Evolutionary conservation across 2,888 invertebrate species (phyloP), one percentile per base, ranked within the genome.

Genomic region (Balanococcus diminutus): DNA sequence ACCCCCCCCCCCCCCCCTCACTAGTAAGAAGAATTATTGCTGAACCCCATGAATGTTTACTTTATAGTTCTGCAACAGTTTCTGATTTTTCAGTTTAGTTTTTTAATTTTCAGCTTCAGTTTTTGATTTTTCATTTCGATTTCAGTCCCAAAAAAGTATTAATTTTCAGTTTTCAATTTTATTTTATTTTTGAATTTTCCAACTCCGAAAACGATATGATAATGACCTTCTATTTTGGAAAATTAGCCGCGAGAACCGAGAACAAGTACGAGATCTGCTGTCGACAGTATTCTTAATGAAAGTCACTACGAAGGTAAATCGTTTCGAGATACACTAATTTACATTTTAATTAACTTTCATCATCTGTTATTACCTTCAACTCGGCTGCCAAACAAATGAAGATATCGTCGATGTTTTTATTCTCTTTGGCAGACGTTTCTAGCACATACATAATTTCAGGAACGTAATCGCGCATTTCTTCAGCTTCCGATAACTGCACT

Each of bases 381-480:
- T 96, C 96, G 82, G 95, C 94, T 86, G 97, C 97, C 89, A 97
- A 91, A 89, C 94, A 94, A 87, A 95, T 92, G 91, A 97, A 97
- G 87, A 96, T 95, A 88, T 95, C 95, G 90, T 97, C 97, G 88
- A 97, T 94, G 91, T 97, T 96, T 82, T 95, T 95, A 89, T 97
- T 97, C 89, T 95, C 96, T 91, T 97, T 96, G 87, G 96, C 96
- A 87, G 96, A 97, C 14, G 96, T 95, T 90, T 97, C 96, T 91
- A 96, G 92, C 46, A 96, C 94, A 90, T 95, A 95, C 90, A 96
- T 92, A 82, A 96, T 94, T 91, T 96, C 96, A 28, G 96, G 95
- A 89, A 96, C 93, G 90, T 94, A 95, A 89, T 95, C 93, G 89
- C 96, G 95, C 91, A 97, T 94, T 39, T 95, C 94, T 89, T 96